Conservation (phyloP, 2,113 vertebrate species). For the Odocoileus virginianus region DNA sequence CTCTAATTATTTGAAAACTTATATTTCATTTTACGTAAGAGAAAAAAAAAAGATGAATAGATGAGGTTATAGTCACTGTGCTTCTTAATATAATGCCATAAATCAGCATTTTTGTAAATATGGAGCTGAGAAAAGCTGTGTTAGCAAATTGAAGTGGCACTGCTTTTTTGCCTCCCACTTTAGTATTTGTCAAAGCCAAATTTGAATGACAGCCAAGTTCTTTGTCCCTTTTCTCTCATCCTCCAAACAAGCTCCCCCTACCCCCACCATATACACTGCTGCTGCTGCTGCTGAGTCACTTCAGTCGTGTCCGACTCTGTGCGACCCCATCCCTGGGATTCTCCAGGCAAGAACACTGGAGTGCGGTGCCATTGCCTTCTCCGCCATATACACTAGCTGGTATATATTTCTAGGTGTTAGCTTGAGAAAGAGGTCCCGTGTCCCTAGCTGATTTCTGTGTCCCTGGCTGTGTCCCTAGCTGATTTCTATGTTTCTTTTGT, state of each 20-base stretch:
- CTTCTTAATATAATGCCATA: background rate
- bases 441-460: background rate
- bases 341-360: no score
- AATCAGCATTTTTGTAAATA: background rate
- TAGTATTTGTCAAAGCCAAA: background rate
- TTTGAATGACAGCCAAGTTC: background rate
- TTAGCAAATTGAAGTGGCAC: background rate
- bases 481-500: background rate
- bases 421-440: background rate
- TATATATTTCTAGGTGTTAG: background rate
- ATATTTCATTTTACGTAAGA: background rate
- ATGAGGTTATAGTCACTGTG: background rate
- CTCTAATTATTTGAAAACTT: background rate
- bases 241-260: background rate
- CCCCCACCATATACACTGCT: no score
- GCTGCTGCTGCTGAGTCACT: no score
- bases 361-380: no score
- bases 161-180: background rate
- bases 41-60: background rate
- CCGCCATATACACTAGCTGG: no score
- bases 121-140: background rate
- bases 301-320: no score
- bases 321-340: no score
- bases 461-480: background rate
- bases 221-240: background rate